Conservation (phyloP, 2,888 invertebrate species). For the Acleris cristana region DNA sequence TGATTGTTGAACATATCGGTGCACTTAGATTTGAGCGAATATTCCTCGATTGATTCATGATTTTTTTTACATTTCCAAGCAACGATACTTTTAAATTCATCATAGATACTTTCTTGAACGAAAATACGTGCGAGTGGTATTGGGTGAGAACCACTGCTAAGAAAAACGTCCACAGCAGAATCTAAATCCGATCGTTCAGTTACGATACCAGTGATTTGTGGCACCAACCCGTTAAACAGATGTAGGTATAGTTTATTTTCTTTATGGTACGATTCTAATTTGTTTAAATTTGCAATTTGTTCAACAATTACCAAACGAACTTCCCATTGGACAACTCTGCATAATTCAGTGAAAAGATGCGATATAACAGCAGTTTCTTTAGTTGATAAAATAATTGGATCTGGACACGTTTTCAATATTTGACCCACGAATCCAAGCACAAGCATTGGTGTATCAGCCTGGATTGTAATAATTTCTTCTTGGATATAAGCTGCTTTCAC, state of each 20-base stretch:
- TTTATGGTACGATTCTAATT: slow-evolving; percentile 1
- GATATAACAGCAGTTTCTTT: slow-evolving; percentile 41
- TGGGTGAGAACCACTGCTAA: slow-evolving; percentile 49
- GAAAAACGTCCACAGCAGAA: slow-evolving; percentile 23
- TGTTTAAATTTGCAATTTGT: slow-evolving; percentile 7
- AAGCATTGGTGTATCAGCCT: slow-evolving; percentile 32
- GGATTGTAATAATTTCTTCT: slow-evolving; percentile 27
- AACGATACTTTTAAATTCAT: slow-evolving; percentile 51
- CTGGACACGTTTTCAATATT: slow-evolving; percentile 20
- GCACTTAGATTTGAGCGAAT: slow-evolving; percentile 24
- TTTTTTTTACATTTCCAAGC: slow-evolving; percentile 48
- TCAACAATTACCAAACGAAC: slow-evolving; percentile 21
- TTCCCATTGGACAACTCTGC: slow-evolving; percentile 38
- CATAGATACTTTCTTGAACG: slow-evolving; percentile 60
- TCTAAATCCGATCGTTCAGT: slow-evolving; percentile 32
- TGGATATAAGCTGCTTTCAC: slow-evolving; percentile 36
- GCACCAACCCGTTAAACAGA: slow-evolving; percentile 21
- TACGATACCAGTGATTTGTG: slow-evolving; percentile 24
- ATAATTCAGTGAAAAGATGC: slow-evolving; percentile 44
- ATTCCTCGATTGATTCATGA: not conserved
- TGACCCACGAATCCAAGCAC: slow-evolving; percentile 39
- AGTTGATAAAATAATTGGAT: slow-evolving; percentile 26
- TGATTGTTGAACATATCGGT: slow-evolving; percentile 39
- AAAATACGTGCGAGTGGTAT: slow-evolving; percentile 56
- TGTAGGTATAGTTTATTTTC: slow-evolving; percentile 16